Conservation (phyloP, 1,140 invertebrate species). For the Venturia canescens region DNA sequence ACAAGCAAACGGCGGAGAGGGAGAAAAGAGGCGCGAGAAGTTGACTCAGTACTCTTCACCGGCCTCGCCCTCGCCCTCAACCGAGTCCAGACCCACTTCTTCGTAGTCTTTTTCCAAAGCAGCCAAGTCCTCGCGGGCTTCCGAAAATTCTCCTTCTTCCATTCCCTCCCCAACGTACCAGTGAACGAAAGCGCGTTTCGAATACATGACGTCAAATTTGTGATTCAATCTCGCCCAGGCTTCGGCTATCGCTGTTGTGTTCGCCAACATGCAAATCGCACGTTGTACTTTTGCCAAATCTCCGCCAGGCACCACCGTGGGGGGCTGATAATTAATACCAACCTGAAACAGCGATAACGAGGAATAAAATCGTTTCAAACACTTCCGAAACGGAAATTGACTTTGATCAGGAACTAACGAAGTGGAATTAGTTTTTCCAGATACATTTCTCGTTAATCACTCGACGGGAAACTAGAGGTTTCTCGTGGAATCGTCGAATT, state of each 20-base stretch:
- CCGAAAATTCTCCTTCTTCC: slow-evolving; percentile 10
- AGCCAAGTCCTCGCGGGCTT: neutral
- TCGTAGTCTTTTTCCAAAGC: slow-evolving; percentile 14
- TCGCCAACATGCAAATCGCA: neutral
- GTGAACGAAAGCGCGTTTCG: slow-evolving; percentile 8
- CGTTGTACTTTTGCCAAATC: slow-evolving; percentile 16
- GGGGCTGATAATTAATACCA: slow-evolving; percentile 12
- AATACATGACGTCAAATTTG: slow-evolving; percentile 19
- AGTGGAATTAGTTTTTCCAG: too few relatives aligned
- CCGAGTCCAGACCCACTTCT: slow-evolving; percentile 12
- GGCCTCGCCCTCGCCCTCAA: slow-evolving; percentile 3
- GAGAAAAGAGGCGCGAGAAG: neutral
- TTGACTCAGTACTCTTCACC: slow-evolving; percentile 5
- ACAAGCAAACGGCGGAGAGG: neutral
- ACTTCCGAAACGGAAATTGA: too few relatives aligned
- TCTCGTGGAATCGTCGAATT: too few relatives aligned
- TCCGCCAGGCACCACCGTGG: neutral
- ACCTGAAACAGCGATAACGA: neutral
- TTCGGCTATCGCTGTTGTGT: slow-evolving; percentile 21
- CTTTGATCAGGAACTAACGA: too few relatives aligned
- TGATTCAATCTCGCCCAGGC: slow-evolving; percentile 19
- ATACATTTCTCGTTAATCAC: too few relatives aligned
- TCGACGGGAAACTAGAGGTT: too few relatives aligned
- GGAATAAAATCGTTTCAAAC: too few relatives aligned
- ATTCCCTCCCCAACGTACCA: slow-evolving; percentile 17